These are phyloP conservation scores for Sinella curviseta DNA, from an alignment of 1,140 invertebrate species.

Conservation along the genomic window DNA sequence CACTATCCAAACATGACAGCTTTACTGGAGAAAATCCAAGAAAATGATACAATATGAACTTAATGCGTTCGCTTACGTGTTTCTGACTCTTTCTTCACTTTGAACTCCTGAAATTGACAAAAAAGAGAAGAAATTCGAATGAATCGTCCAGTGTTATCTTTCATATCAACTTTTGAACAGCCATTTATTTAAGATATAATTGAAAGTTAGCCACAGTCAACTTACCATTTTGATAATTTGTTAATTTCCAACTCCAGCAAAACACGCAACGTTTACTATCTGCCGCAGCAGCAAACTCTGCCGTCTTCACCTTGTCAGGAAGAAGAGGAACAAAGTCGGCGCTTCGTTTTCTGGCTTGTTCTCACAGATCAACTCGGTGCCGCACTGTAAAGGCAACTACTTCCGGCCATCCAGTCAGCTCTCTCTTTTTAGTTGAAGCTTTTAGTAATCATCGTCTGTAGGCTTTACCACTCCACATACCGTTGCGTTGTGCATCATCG, in stretches of 20 bases:
- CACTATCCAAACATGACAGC: too few relatives aligned
- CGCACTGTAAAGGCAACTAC: neutral
- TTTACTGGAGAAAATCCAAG: too few relatives aligned
- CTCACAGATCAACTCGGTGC: neutral
- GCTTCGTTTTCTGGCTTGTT: neutral
- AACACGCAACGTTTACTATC: too few relatives aligned
- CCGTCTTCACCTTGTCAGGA: neutral
- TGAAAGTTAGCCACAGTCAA: too few relatives aligned
- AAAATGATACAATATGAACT: too few relatives aligned
- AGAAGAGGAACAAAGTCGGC: neutral
- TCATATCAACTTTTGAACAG: too few relatives aligned
- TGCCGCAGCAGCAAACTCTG: neutral
- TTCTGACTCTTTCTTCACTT: slow-evolving; percentile 13
- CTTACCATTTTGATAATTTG: neutral
- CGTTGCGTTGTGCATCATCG: too few relatives aligned
- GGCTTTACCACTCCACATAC: neutral
- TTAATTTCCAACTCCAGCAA: neutral
- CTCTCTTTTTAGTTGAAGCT: neutral
- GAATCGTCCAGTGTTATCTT: too few relatives aligned
- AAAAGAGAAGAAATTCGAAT: neutral
- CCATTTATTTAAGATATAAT: too few relatives aligned
- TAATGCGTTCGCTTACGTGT: too few relatives aligned
- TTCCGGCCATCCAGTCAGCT: neutral
- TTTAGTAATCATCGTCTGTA: neutral
- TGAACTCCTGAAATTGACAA: slow-evolving; percentile 9